A percentile compares a stretch with the other conserved stretches of the same genome.
Evolutionary conservation across 1,140 invertebrate species (phyloP).

Genomic region (Lithobius niger): DNA sequence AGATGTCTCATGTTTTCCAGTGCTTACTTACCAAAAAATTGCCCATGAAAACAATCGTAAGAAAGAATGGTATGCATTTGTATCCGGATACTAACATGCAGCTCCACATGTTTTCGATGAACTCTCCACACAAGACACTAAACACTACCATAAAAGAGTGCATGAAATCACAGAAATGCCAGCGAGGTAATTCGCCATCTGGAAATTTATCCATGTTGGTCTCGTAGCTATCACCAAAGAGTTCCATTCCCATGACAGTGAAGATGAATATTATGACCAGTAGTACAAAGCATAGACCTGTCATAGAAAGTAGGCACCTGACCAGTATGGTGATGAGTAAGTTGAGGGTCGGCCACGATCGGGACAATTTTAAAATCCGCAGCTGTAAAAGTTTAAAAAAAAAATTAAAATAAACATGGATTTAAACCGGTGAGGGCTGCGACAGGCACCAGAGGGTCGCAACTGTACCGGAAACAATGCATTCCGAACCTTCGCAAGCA

Average conservation of each 20-base stretch:
- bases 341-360: conserved; percentile 97
- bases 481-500: no score
- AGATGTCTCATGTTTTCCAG: no score
- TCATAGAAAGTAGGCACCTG: conserved; percentile 90
- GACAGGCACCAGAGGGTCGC: no score
- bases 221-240: conserved; percentile 85
- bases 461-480: no score
- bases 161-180: conserved; percentile 98
- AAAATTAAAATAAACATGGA: no score
- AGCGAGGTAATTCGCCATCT: conserved; percentile 53
- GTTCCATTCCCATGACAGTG: conserved; percentile 96
- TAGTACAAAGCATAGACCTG: conserved; percentile 93
- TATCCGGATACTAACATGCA: conserved; percentile 85
- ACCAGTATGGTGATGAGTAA: conserved; percentile 97
- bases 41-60: conserved; percentile 95
- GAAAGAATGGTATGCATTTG: conserved; percentile 90
- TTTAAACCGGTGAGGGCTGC: no score
- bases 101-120: conserved; percentile 98
- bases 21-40: conserved; percentile 96
- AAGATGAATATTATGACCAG: conserved; percentile 99
- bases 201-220: conserved; percentile 39
- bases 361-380: conserved; percentile 97
- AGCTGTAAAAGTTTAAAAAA: conserved; percentile 55
- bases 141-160: conserved; percentile 99
- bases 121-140: conserved; percentile 92